These are phyloP conservation scores for Furcula furcula DNA, from an alignment of 2,888 invertebrate genomes.

Conservation along the genomic window DNA sequence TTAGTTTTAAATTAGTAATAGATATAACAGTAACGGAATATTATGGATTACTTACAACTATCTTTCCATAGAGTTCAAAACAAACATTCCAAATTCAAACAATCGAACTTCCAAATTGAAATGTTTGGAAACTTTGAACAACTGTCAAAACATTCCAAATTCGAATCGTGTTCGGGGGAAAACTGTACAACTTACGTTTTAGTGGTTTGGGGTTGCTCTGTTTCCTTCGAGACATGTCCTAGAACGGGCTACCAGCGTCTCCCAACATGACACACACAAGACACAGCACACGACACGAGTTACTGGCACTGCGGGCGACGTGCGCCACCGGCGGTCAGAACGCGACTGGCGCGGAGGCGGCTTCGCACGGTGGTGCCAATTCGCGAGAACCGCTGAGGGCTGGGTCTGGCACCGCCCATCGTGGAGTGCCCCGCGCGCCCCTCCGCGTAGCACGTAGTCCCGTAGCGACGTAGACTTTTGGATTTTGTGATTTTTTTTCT, in stretches of 20 bases:
- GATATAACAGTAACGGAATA: no score
- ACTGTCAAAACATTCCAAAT: constrained; percentile 1
- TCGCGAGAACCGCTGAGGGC: constrained; percentile 42
- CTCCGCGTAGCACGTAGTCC: constrained; percentile 32
- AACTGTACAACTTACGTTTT: constrained; percentile 88
- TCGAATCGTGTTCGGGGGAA: neutral
- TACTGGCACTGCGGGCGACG: constrained; percentile 34
- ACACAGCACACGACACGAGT: constrained; percentile 39
- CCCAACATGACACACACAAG: constrained; percentile 65
- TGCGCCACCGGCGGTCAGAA: constrained; percentile 39
- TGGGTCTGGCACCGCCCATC: constrained; percentile 49
- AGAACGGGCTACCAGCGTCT: constrained; percentile 50
- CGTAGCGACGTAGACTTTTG: constrained; percentile 36
- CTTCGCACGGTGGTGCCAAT: constrained; percentile 40
- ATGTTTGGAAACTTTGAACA: neutral
- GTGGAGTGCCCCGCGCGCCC: constrained; percentile 32
- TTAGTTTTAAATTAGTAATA: no score
- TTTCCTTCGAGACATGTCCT: constrained; percentile 95
- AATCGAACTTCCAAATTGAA: neutral
- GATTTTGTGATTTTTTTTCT: constrained; percentile 11
- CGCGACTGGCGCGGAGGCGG: constrained; percentile 52
- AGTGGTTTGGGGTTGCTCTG: constrained; percentile 97
- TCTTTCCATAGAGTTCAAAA: neutral
- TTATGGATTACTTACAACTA: neutral
- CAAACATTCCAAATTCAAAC: constrained; percentile 1